Conservation (phyloP, 2,113 vertebrate species). For the Scopus umbretta region DNA sequence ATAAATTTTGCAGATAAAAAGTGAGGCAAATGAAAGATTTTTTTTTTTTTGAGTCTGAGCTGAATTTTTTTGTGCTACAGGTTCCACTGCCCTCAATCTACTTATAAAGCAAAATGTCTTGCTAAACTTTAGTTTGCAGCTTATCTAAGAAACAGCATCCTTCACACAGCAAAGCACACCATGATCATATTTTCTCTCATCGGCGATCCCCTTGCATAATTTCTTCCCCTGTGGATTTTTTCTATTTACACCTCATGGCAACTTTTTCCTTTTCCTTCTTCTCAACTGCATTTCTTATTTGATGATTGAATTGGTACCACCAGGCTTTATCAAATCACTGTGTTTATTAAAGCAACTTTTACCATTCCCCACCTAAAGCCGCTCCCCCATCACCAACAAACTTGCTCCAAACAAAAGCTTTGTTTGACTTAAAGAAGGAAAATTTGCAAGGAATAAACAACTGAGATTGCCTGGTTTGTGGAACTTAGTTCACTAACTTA, state of each 20-base stretch:
- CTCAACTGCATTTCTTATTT: neutral
- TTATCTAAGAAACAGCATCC: neutral
- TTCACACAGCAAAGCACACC: neutral
- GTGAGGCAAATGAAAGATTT: neutral
- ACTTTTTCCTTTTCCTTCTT: neutral
- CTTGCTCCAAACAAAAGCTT: neutral
- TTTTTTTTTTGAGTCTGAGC: neutral
- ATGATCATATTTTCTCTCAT: neutral
- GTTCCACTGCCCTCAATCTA: neutral
- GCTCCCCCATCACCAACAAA: neutral
- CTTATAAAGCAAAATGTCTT: neutral
- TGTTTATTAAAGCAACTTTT: neutral
- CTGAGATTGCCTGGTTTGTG: neutral
- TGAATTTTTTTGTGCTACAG: neutral
- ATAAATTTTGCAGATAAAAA: neutral
- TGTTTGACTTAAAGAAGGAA: neutral
- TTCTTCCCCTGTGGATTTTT: neutral
- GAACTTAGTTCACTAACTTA: slow-evolving; percentile 13
- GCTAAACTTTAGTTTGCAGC: neutral
- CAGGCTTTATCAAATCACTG: neutral
- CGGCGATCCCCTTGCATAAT: neutral
- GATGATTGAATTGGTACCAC: neutral
- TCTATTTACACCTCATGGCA: slow-evolving; percentile 21
- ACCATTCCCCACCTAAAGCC: neutral
- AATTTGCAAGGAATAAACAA: neutral